These are phyloP conservation scores for Micromys minutus DNA, from an alignment of 2,113 vertebrate species.

Conservation along the genomic window DNA sequence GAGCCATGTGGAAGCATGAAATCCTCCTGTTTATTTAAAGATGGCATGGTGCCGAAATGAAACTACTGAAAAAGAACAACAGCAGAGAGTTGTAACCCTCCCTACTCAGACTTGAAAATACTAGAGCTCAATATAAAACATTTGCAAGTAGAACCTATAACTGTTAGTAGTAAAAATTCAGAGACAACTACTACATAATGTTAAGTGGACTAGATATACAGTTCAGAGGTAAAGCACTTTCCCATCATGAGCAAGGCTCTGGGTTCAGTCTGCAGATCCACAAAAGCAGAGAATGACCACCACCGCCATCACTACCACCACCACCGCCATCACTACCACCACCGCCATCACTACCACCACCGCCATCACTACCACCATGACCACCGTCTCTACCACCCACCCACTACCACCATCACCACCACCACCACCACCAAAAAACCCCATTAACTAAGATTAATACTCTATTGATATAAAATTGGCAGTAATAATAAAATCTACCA, in stretches of 20 bases:
- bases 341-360: too few relatives aligned
- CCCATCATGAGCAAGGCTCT: not conserved
- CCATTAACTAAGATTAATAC: not conserved
- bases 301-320: too few relatives aligned
- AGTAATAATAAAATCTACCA: not conserved
- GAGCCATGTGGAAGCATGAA: not conserved
- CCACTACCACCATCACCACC: too few relatives aligned
- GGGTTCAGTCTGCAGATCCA: not conserved
- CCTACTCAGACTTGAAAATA: not conserved
- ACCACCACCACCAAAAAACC: not conserved
- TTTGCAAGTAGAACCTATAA: not conserved
- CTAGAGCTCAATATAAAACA: not conserved
- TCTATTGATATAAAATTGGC: not conserved
- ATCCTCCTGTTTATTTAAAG: not conserved
- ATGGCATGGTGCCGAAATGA: not conserved
- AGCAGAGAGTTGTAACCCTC: not conserved
- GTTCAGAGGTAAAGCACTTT: not conserved
- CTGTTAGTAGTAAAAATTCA: not conserved
- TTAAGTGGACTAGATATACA: not conserved
- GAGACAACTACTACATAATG: not conserved
- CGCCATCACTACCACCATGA: too few relatives aligned
- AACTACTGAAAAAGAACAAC: not conserved
- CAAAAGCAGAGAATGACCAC: not conserved
- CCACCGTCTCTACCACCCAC: too few relatives aligned
- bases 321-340: too few relatives aligned